Percentiles rank a stretch among this genome's conserved stretches.
Evolutionary conservation across 2,888 invertebrate species (phyloP).

Genomic region (Ephialtes manifestator): DNA sequence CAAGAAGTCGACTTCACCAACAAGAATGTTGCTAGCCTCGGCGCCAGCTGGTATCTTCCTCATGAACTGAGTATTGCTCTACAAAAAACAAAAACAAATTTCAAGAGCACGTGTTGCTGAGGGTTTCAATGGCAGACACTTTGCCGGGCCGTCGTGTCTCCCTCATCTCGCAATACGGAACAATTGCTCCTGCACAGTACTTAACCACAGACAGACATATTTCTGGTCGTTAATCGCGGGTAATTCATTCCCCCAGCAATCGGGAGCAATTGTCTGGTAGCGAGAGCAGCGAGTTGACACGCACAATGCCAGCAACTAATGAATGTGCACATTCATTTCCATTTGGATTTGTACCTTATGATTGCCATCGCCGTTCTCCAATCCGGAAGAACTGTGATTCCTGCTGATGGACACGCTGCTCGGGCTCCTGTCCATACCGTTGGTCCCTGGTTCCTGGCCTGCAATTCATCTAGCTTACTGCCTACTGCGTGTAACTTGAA

Average conservation of each 20-base stretch:
- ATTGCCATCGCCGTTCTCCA: slow-evolving; percentile 88
- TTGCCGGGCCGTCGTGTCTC: background rate
- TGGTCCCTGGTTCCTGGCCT: slow-evolving; percentile 86
- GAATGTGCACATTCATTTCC: slow-evolving; percentile 42
- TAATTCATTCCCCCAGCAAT: slow-evolving; percentile 32
- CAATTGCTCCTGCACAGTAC: slow-evolving; percentile 30
- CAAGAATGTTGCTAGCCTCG: slow-evolving; percentile 98
- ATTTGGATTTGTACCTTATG: slow-evolving; percentile 86
- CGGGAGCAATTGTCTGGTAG: slow-evolving; percentile 44
- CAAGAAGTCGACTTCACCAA: slow-evolving; percentile 98
- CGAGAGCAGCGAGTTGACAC: slow-evolving; percentile 10
- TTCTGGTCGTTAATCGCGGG: slow-evolving; percentile 4
- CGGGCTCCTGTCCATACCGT: slow-evolving; percentile 91
- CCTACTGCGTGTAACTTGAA: slow-evolving; percentile 77
- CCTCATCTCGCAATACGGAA: slow-evolving; percentile 17
- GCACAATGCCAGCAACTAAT: slow-evolving; percentile 19
- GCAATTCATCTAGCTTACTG: slow-evolving; percentile 83
- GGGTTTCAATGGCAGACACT: background rate
- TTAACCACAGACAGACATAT: background rate
- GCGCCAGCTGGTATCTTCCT: slow-evolving; percentile 98
- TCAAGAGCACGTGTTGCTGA: slow-evolving; percentile 1
- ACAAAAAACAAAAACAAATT: slow-evolving; percentile 78
- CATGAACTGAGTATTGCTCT: slow-evolving; percentile 97
- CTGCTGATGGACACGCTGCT: slow-evolving; percentile 93
- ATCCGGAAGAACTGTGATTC: slow-evolving; percentile 90